Percentiles rank a stretch among this genome's conserved stretches.
Evolutionary conservation across 2,888 invertebrate species (phyloP).

Genomic region (Rhorus exstirpatorius): DNA sequence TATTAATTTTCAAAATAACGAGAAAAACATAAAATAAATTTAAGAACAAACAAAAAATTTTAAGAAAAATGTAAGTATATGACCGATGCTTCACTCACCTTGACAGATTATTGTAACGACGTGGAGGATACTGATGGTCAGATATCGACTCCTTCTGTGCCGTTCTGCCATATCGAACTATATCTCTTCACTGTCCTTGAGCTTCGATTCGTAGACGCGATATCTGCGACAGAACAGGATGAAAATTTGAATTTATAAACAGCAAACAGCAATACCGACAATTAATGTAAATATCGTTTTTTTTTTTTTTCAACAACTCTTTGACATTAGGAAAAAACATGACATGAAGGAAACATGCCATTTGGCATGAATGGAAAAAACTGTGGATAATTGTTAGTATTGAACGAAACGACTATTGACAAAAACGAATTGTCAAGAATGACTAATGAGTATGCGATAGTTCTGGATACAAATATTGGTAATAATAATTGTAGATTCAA

Average conservation of each 20-base stretch:
- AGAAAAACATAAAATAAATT: background rate
- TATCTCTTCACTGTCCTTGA: constrained; percentile 35
- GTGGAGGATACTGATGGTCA: constrained; percentile 85
- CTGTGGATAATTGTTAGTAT: too few species aligned
- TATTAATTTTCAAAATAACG: background rate
- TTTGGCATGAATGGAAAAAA: too few species aligned
- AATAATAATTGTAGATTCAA: too few species aligned
- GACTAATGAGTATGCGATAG: too few species aligned
- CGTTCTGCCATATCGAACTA: constrained; percentile 80
- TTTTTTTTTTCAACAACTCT: background rate
- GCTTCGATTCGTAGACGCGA: constrained; percentile 38
- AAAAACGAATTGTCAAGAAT: too few species aligned
- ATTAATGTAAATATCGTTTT: background rate
- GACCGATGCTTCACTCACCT: constrained; percentile 76
- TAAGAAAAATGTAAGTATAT: background rate
- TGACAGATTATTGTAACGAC: constrained; percentile 86
- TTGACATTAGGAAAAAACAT: background rate
- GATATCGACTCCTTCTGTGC: constrained; percentile 82
- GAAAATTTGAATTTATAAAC: background rate
- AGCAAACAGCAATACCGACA: background rate
- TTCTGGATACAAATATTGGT: too few species aligned
- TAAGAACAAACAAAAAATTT: background rate
- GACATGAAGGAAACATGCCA: too few species aligned
- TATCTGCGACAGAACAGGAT: constrained; percentile 55
- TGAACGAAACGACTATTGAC: too few species aligned